Evolutionary conservation across 2,797 vertebrate genomes (phyloP).

Genomic region (Siniperca obscura): DNA sequence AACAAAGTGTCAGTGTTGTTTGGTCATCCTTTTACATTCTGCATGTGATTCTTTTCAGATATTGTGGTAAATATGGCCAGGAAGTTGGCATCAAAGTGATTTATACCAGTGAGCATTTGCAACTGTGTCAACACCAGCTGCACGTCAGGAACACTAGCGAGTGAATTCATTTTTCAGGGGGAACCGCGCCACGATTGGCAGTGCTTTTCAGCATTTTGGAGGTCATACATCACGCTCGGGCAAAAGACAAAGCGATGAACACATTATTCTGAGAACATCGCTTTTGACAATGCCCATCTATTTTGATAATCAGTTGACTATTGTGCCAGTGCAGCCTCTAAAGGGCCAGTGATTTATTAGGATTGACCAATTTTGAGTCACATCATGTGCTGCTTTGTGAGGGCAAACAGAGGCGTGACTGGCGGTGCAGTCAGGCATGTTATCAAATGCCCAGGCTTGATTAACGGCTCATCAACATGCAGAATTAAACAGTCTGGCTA

Average conservation of each 20-base stretch:
- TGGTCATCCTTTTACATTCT: conserved; percentile 49
- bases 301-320: conserved; percentile 79
- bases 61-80: conserved; percentile 34
- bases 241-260: conserved; percentile 73
- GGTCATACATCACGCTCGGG: conserved; percentile 70
- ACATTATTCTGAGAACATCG: conserved; percentile 75
- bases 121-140: conserved; percentile 66
- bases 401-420: conserved; percentile 80
- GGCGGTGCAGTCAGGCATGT: conserved; percentile 79
- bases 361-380: conserved; percentile 81
- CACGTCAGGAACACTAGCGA: conserved; percentile 44
- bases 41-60: conserved; percentile 57
- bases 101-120: conserved; percentile 61
- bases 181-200: conserved; percentile 49
- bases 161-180: conserved; percentile 51
- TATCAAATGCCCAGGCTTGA: conserved; percentile 79
- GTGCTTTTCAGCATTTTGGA: conserved; percentile 64
- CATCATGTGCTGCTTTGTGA: conserved; percentile 74
- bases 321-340: conserved; percentile 68
- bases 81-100: conserved; percentile 61
- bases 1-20: conserved; percentile 12
- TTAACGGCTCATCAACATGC: conserved; percentile 81
- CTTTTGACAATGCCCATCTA: conserved; percentile 80
- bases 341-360: conserved; percentile 76
- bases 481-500: conserved; percentile 75